A percentile compares a stretch with the other conserved stretches of the same genome.
phyloP scores from a whole-genome alignment of 2,797 vertebrate genomes.

The Pipistrellus pipistrellus region DNA sequence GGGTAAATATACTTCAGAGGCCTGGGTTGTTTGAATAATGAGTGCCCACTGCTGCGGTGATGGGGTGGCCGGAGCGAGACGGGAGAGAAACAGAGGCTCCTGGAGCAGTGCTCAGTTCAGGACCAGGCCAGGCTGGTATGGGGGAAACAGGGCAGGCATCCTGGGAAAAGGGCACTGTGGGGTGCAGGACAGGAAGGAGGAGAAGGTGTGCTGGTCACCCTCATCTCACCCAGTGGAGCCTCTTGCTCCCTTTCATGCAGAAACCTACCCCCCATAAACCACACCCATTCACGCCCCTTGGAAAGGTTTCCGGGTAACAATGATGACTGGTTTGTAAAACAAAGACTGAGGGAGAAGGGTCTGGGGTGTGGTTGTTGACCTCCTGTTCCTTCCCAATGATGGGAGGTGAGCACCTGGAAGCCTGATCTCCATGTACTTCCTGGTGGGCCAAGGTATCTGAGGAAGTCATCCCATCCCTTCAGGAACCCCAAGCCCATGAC shows the following conservation, averaged over 20 bases:
- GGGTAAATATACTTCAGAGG: slow-evolving; percentile 86
- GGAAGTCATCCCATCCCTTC: neutral
- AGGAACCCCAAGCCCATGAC: neutral
- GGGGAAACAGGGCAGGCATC: fast-evolving
- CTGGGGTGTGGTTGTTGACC: neutral
- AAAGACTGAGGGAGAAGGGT: neutral
- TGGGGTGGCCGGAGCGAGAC: neutral
- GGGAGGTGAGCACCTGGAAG: neutral
- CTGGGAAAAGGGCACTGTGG: too few relatives aligned
- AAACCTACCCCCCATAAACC: neutral
- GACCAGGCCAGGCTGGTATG: neutral
- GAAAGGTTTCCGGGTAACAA: neutral
- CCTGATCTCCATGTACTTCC: neutral
- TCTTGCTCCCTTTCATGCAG: neutral
- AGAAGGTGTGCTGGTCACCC: neutral
- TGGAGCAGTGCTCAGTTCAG: neutral
- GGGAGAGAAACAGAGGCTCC: slow-evolving; percentile 59
- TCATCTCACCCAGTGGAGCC: neutral
- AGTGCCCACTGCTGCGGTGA: slow-evolving; percentile 82
- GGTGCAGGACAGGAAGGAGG: neutral
- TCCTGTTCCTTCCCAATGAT: neutral
- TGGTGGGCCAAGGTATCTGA: neutral
- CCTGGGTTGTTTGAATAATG: slow-evolving; percentile 86
- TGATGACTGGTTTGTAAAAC: neutral
- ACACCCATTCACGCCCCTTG: neutral